These are phyloP conservation scores for Rhinopomastus cyanomelas DNA, from an alignment of 2,113 vertebrate genomes.

Conservation along the genomic window DNA sequence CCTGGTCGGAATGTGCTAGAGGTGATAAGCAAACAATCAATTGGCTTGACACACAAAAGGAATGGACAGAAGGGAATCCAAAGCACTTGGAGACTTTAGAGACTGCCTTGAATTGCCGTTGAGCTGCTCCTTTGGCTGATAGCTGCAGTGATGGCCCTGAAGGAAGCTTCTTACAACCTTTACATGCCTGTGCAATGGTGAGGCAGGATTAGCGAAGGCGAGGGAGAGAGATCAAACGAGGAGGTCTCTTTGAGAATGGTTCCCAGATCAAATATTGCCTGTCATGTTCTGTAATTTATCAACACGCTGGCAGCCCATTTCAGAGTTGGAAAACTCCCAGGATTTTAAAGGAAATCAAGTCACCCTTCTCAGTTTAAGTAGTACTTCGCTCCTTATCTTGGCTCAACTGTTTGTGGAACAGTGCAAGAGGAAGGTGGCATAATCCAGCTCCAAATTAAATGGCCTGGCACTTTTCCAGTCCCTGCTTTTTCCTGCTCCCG, in stretches of 20 bases:
- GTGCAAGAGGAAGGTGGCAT: neutral
- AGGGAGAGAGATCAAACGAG: neutral
- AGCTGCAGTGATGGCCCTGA: neutral
- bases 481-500: neutral
- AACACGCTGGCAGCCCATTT: conserved; percentile 27
- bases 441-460: conserved; percentile 33
- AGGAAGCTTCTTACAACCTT: neutral
- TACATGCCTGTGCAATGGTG: neutral
- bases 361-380: neutral
- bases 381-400: conserved; percentile 26
- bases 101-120: neutral
- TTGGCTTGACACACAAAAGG: neutral
- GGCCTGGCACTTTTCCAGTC: conserved; percentile 10
- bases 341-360: conserved; percentile 14
- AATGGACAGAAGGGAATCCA: neutral
- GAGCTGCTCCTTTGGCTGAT: neutral
- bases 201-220: neutral
- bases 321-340: conserved; percentile 38
- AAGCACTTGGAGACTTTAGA: neutral
- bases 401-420: neutral
- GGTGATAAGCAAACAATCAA: neutral
- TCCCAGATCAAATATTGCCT: neutral
- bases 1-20: neutral
- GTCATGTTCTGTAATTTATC: neutral
- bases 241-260: neutral